Conservation (phyloP, 2,113 vertebrate genomes). For the Stigmatopora argus region DNA sequence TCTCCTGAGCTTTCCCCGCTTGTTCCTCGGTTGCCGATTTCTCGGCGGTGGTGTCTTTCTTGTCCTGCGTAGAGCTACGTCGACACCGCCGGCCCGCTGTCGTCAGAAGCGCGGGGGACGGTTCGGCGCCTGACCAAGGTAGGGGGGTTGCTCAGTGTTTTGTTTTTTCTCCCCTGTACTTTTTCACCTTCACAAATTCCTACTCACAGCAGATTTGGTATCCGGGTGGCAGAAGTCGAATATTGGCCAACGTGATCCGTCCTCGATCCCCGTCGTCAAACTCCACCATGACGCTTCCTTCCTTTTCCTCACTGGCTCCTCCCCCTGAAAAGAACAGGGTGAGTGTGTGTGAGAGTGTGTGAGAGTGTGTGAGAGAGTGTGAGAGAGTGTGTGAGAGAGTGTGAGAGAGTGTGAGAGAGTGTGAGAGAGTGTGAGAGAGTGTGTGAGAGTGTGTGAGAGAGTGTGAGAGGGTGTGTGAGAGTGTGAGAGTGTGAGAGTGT, state of each 20-base stretch:
- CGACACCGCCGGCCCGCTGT: slow-evolving; percentile 77
- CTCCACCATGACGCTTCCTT: slow-evolving; percentile 85
- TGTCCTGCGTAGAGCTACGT: slow-evolving; percentile 67
- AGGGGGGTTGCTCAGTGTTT: neutral
- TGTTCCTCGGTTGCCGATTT: slow-evolving; percentile 60
- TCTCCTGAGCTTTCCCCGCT: slow-evolving; percentile 70
- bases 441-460: too few relatives aligned
- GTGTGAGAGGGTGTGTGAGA: too few relatives aligned
- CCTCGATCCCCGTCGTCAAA: slow-evolving; percentile 95
- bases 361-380: too few relatives aligned
- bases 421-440: too few relatives aligned
- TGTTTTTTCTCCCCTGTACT: too few relatives aligned
- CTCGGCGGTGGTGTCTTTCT: slow-evolving; percentile 67
- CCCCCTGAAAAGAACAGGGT: slow-evolving; percentile 37
- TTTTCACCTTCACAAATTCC: neutral
- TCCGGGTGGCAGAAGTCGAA: slow-evolving; percentile 87
- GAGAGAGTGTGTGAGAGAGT: too few relatives aligned
- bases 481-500: too few relatives aligned
- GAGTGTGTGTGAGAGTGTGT: neutral
- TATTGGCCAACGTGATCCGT: slow-evolving; percentile 84
- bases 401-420: too few relatives aligned
- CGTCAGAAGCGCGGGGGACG: slow-evolving; percentile 82
- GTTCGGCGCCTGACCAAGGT: slow-evolving; percentile 79
- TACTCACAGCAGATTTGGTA: slow-evolving; percentile 92
- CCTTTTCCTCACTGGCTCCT: slow-evolving; percentile 77